These are phyloP conservation scores for Brachyptera risi DNA, from an alignment of 2,888 invertebrate species.

Conservation along the genomic window DNA sequence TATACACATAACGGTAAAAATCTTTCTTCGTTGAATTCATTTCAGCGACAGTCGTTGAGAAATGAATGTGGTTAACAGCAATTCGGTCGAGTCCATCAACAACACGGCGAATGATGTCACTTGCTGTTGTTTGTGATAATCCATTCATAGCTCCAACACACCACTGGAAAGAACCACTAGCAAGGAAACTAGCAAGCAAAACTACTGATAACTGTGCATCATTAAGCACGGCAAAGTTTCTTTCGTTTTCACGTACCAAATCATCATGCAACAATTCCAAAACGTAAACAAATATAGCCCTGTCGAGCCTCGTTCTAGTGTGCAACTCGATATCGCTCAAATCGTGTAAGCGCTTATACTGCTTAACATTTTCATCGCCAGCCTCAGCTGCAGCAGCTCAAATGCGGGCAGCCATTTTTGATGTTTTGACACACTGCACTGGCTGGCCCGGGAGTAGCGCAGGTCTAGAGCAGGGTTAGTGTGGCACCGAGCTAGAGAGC, in stretches of 20 bases:
- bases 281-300: neutral
- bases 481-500: too few species aligned
- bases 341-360: neutral
- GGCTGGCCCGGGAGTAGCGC: too few species aligned
- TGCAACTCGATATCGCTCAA: neutral
- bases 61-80: neutral
- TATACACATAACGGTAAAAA: neutral
- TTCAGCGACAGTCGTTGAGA: neutral
- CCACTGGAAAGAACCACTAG: slow-evolving; percentile 1
- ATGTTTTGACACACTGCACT: too few species aligned
- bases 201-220: neutral
- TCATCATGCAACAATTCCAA: neutral
- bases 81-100: neutral
- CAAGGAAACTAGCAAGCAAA: neutral
- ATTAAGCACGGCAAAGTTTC: neutral
- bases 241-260: neutral
- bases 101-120: slow-evolving; percentile 5
- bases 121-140: neutral
- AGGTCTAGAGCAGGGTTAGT: too few species aligned
- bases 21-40: neutral
- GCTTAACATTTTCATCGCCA: too few species aligned
- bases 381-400: too few species aligned
- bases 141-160: neutral
- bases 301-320: neutral
- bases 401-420: too few species aligned